A percentile compares a stretch with the other conserved stretches of the same genome.
These are phyloP conservation scores for Micromys minutus DNA, from an alignment of 2,113 vertebrate species.

Conservation along the genomic window DNA sequence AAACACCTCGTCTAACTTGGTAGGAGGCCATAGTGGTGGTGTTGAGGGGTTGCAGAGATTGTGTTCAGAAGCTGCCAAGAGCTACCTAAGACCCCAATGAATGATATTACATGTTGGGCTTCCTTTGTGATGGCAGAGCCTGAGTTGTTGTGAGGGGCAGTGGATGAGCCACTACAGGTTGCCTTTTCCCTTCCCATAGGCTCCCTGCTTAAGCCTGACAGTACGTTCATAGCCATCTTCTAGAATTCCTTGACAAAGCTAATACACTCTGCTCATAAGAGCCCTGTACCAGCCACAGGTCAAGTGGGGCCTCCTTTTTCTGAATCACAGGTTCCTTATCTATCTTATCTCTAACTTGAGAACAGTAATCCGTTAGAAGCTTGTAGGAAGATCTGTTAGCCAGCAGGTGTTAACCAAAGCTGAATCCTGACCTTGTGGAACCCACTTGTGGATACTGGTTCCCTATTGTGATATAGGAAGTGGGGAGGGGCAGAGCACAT, in stretches of 20 bases:
- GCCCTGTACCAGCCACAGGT: background rate
- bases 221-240: too few relatives aligned
- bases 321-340: background rate
- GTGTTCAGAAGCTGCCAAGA: background rate
- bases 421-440: too few relatives aligned
- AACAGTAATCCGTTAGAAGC: background rate
- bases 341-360: background rate
- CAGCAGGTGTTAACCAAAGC: background rate
- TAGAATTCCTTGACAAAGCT: background rate
- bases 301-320: background rate
- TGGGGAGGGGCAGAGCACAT: background rate
- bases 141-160: background rate
- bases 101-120: too few relatives aligned
- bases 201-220: background rate
- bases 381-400: background rate
- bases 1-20: background rate
- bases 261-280: background rate
- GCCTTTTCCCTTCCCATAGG: background rate
- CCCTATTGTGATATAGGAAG: background rate
- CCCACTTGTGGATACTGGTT: too few relatives aligned
- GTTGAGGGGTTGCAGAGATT: background rate
- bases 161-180: background rate
- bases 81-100: background rate
- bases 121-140: background rate
- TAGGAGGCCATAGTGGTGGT: background rate